Percentiles rank a stretch among this genome's conserved stretches.
Evolutionary conservation across 1,140 invertebrate species (phyloP).

Genomic region (Lineus longissimus): DNA sequence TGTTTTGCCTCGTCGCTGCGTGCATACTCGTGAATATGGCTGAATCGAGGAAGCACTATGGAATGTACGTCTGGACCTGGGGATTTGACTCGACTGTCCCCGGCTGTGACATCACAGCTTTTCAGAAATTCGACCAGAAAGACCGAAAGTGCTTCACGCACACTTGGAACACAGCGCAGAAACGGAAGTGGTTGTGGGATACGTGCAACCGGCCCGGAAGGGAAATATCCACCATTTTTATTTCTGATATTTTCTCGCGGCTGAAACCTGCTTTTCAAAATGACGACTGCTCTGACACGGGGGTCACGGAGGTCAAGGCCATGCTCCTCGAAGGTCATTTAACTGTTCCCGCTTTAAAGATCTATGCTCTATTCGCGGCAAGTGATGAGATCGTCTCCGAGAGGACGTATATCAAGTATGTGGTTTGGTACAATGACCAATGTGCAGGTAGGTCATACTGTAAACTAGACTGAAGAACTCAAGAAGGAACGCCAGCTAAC

Average conservation of each 20-base stretch:
- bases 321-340: constrained; percentile 26
- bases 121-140: constrained; percentile 17
- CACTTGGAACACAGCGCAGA: constrained; percentile 20
- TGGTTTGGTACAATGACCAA: constrained; percentile 29
- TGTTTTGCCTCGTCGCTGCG: no score
- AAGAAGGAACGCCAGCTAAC: no score
- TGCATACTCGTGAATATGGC: no score
- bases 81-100: constrained; percentile 20
- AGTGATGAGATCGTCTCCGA: constrained; percentile 26
- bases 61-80: constrained; percentile 28
- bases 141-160: constrained; percentile 25
- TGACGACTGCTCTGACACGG: constrained; percentile 7
- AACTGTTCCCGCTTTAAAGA: constrained; percentile 19
- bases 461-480: no score
- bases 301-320: constrained; percentile 15
- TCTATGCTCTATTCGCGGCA: constrained; percentile 29
- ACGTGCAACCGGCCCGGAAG: constrained; percentile 26
- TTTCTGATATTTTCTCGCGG: constrained; percentile 24
- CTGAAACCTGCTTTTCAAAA: constrained; percentile 19
- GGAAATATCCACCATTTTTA: constrained; percentile 21
- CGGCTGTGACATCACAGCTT: constrained; percentile 18
- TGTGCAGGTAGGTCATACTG: constrained; percentile 24
- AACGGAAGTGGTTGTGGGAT: constrained; percentile 26
- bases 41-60: constrained; percentile 9
- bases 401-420: constrained; percentile 22